Evolutionary conservation across 64 coral and sea anemone genomes (phyloP), one percentile per base, ranked within the genome.

Genomic region (Astreopora myriophthalma): DNA sequence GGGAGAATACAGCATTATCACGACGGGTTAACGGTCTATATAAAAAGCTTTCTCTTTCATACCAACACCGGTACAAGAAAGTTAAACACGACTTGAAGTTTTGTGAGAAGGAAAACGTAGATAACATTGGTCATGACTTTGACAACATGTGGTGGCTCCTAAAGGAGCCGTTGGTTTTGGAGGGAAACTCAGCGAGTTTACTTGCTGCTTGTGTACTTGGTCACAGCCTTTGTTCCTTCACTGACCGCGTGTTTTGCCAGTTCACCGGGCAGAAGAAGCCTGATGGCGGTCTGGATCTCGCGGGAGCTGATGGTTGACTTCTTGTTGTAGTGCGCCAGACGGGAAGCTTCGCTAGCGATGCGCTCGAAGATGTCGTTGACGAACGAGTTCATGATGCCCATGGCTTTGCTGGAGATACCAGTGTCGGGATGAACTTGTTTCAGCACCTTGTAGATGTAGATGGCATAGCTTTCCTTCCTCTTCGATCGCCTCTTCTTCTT

Each of bases 321-420:
- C 75, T 89, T 89, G 87, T 89, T 89, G 73, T 89, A 89, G 87
- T 89, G 87, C 0, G 87, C 87, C 9, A 89, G 72, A 13, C 87
- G 87, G n/a, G 48, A 63, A 23, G 87, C 87, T 89, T 89, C 87
- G 26, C 46, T 75, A 23, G 90, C 80, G 34, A 92, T 92, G 69
- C 90, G 90, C 81, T 92, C 90, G 80, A 92, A 92, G 70, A 92
- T 92, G 81, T 92, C 90, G 81, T 92, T 86, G 14, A 92, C 90
- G 34, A 92, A 92, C 17, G 70, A 76, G 70, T 92, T 92, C 80
- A 92, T 92, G 81, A 92, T 86, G 51, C 62, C 55, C 90, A 92
- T 92, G 71, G 90, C 90, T 34, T 84, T 84, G 88, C 48, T 64
- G 30, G 88, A 90, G 74, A 90, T 90, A 65, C 88, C 88, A 69